These are phyloP conservation scores for Aphidius gifuensis DNA, from an alignment of 1,140 invertebrate genomes.

Conservation along the genomic window DNA sequence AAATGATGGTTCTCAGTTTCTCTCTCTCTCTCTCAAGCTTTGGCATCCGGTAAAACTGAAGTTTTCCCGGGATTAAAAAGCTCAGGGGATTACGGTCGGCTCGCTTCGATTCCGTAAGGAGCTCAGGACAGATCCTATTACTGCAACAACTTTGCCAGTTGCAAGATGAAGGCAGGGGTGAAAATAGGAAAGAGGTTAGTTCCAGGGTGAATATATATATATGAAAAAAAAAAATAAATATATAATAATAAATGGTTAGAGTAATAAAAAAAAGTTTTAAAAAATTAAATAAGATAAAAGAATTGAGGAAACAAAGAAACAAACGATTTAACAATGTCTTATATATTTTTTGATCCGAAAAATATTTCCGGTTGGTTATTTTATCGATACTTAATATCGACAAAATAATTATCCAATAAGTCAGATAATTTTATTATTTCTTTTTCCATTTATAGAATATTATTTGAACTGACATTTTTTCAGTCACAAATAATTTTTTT, in stretches of 20 bases:
- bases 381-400: no score
- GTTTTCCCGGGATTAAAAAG: constrained; percentile 33
- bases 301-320: no score
- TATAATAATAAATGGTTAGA: background rate
- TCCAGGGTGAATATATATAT: background rate
- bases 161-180: constrained; percentile 4
- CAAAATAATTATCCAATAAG: no score
- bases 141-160: constrained; percentile 31
- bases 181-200: background rate
- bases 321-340: background rate
- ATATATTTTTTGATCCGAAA: background rate
- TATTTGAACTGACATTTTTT: no score
- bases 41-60: constrained; percentile 26
- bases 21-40: background rate
- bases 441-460: no score
- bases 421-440: no score
- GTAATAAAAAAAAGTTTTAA: background rate
- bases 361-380: background rate
- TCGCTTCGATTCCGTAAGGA: constrained; percentile 34
- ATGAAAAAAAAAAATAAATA: background rate
- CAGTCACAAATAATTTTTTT: no score
- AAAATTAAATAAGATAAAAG: background rate
- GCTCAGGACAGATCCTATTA: constrained; percentile 35
- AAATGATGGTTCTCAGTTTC: background rate
- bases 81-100: constrained; percentile 30